These are phyloP conservation scores for Bambusicola thoracicus DNA, from an alignment of 2,113 vertebrate genomes.

Conservation along the genomic window DNA sequence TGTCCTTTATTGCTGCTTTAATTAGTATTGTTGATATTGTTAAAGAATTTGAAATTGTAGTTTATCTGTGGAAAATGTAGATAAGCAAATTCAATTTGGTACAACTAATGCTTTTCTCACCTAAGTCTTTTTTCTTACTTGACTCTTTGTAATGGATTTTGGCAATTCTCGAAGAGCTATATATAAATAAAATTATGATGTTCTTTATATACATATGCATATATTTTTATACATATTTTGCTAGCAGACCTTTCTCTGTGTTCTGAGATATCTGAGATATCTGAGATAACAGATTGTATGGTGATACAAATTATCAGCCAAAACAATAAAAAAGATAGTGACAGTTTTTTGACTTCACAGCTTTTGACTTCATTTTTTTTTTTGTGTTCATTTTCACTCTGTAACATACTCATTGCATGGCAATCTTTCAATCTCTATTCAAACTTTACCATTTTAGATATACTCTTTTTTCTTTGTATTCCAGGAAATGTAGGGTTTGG, in stretches of 20 bases:
- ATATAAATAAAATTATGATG: not conserved
- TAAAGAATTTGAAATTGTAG: not conserved
- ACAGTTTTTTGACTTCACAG: not conserved
- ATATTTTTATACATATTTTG: not conserved
- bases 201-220: not conserved
- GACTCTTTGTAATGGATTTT: not conserved
- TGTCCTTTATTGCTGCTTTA: not conserved
- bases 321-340: not conserved
- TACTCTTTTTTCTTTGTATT: constrained; percentile 18
- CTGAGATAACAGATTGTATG: not conserved
- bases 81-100: not conserved
- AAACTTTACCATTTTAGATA: constrained; percentile 30
- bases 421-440: constrained; percentile 9
- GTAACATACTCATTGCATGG: not conserved
- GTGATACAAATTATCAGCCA: not conserved
- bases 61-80: not conserved
- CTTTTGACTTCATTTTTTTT: not conserved
- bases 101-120: not conserved
- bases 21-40: not conserved
- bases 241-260: not conserved
- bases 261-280: not conserved
- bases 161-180: not conserved
- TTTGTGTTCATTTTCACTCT: not conserved
- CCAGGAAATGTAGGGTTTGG: constrained; percentile 57
- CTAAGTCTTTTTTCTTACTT: not conserved